Percentiles rank a stretch among this genome's conserved stretches.
Conservation (phyloP, 2,797 vertebrate genomes). For the Rhincodon typus region DNA sequence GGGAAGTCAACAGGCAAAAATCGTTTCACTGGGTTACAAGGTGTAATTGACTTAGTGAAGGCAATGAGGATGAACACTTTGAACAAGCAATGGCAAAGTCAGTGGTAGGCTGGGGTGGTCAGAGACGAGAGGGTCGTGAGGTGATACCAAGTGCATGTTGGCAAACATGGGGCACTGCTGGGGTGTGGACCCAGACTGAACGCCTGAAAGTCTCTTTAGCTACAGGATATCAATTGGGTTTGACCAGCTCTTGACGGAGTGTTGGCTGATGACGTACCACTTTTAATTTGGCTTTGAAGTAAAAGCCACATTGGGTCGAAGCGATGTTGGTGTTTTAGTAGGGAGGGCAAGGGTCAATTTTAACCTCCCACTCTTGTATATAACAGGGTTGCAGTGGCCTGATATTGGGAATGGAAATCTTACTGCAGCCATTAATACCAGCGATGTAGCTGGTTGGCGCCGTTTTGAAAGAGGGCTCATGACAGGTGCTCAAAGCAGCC, state of each 20-base stretch:
- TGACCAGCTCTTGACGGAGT: not conserved
- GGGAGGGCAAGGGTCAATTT: not conserved
- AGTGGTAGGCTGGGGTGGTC: not conserved
- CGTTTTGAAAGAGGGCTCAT: not conserved
- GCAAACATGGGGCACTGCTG: not conserved
- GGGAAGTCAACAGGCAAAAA: not conserved
- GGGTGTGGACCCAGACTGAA: not conserved
- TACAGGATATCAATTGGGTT: not conserved
- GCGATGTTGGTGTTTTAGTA: too few species aligned
- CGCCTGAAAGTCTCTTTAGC: not conserved
- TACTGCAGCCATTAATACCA: not conserved
- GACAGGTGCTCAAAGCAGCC: too few species aligned
- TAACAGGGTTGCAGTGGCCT: not conserved
- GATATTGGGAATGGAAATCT: not conserved
- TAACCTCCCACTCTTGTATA: not conserved
- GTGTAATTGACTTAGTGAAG: not conserved
- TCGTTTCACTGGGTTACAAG: not conserved
- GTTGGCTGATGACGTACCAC: not conserved
- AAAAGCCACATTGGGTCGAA: not conserved
- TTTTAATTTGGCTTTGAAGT: not conserved
- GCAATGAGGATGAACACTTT: not conserved
- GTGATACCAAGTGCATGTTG: not conserved
- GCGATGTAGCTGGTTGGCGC: not conserved
- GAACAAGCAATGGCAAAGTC: too few species aligned
- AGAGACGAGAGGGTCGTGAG: not conserved